Conservation (phyloP, 2,113 vertebrate species). For the Colossoma macropomum region DNA sequence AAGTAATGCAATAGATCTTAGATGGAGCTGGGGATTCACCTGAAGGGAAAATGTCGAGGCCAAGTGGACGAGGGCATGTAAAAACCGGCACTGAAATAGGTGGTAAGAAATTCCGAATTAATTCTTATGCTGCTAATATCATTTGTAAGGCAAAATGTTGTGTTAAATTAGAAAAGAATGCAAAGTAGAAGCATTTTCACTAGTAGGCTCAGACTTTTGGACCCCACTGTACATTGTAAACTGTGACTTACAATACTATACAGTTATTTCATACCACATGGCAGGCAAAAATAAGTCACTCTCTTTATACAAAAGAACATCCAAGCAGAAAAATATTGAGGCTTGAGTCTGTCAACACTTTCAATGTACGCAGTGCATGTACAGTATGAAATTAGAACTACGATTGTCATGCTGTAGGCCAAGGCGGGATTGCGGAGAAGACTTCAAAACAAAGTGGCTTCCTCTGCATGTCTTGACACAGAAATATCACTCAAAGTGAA, state of each 20-base stretch:
- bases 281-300: neutral
- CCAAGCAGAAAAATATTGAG: neutral
- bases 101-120: no score
- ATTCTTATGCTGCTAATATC: no score
- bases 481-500: neutral
- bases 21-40: no score
- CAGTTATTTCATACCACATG: neutral
- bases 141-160: no score
- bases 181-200: no score
- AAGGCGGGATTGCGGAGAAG: neutral
- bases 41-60: no score
- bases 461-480: neutral
- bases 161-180: no score
- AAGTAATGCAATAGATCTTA: no score
- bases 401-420: neutral
- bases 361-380: constrained; percentile 10
- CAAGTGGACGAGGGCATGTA: no score
- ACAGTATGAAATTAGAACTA: neutral
- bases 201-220: no score
- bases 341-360: neutral
- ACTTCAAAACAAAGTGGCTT: neutral
- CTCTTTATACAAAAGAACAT: neutral
- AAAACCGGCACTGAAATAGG: no score
- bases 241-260: constrained; percentile 23
- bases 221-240: constrained; percentile 38